A percentile compares a stretch with the other conserved stretches of the same genome.
Conservation (phyloP, 2,113 vertebrate species). For the Cephalopholis sonnerati region DNA sequence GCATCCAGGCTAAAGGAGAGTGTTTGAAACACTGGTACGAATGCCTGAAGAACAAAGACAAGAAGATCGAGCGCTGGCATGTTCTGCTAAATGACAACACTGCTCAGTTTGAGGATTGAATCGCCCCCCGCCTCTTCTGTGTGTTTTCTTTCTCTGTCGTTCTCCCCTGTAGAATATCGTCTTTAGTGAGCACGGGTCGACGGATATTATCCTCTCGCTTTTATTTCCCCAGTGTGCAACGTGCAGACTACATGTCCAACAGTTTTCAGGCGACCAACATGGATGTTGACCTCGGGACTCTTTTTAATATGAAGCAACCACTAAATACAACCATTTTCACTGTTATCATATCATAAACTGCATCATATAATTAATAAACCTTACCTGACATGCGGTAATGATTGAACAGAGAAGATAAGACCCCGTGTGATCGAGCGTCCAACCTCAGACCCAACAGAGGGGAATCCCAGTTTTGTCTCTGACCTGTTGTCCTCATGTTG, state of each 20-base stretch:
- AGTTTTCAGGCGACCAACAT: conserved; percentile 43
- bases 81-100: conserved; percentile 92
- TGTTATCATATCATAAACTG: conserved; percentile 6
- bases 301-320: background rate
- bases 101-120: conserved; percentile 79
- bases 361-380: background rate
- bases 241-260: conserved; percentile 16
- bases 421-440: background rate
- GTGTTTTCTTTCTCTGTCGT: background rate
- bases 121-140: background rate
- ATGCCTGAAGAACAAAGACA: conserved; percentile 98
- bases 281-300: conserved; percentile 38
- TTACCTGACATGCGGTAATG: background rate
- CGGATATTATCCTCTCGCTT: conserved; percentile 7
- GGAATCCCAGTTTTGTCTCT: conserved; percentile 17
- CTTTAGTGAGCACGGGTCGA: background rate
- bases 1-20: conserved; percentile 96
- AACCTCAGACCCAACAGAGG: background rate
- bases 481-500: conserved; percentile 28
- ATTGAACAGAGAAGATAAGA: conserved; percentile 27
- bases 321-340: background rate
- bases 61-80: conserved; percentile 97
- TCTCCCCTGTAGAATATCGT: conserved; percentile 14
- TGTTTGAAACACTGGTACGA: conserved; percentile 98
- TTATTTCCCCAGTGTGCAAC: conserved; percentile 16